Conservation (phyloP, 2,888 invertebrate genomes). For the Scaptomyza reducta region DNA sequence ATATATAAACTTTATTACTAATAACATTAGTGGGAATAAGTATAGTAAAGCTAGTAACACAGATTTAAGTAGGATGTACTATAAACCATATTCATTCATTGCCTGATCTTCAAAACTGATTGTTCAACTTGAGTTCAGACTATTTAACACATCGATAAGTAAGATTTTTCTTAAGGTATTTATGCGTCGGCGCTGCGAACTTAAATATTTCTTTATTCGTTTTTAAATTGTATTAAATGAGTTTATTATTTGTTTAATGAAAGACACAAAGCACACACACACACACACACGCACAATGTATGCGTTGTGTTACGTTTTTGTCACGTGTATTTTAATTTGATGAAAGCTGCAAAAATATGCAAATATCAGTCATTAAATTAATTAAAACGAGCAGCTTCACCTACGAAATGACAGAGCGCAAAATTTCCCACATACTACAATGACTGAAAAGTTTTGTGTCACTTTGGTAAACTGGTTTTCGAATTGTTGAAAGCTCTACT, state of each 20-base stretch:
- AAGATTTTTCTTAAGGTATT: not conserved
- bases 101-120: too few species aligned
- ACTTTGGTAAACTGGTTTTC: slow-evolving; percentile 1
- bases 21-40: too few species aligned
- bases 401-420: slow-evolving; percentile 43
- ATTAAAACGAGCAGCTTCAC: slow-evolving; percentile 55
- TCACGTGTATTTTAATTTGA: slow-evolving; percentile 59
- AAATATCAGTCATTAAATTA: slow-evolving; percentile 67
- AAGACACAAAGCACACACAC: slow-evolving; percentile 3
- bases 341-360: slow-evolving; percentile 51
- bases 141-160: too few species aligned
- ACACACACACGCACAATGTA: slow-evolving; percentile 1
- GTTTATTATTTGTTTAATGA: slow-evolving; percentile 53
- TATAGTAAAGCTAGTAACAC: too few species aligned
- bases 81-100: too few species aligned
- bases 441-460: not conserved
- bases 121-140: too few species aligned
- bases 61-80: too few species aligned
- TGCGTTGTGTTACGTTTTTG: slow-evolving; percentile 30
- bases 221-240: slow-evolving; percentile 33
- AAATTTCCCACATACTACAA: slow-evolving; percentile 18
- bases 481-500: slow-evolving; percentile 6
- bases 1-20: too few species aligned
- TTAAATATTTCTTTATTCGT: not conserved
- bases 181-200: not conserved